Evolutionary conservation across 2,888 invertebrate species (phyloP).

Genomic region (Sialis fuliginosa): DNA sequence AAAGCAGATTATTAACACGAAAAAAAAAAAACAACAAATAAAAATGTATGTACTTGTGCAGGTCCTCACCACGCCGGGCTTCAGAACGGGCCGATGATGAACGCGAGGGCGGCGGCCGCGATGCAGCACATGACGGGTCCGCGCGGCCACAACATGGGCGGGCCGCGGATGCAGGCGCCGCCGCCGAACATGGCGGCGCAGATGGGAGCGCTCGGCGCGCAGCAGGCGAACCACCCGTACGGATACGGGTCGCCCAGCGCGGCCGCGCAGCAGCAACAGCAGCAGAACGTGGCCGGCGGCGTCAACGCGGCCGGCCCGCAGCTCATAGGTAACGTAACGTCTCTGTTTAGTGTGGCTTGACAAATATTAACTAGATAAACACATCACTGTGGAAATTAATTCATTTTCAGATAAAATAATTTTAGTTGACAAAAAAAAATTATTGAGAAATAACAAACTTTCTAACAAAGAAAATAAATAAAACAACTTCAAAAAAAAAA

Average conservation of each 20-base stretch:
- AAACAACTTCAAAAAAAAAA: no score
- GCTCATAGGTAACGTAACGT: constrained; percentile 9
- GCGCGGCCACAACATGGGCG: constrained; percentile 22
- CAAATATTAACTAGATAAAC: no score
- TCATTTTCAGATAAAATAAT: no score
- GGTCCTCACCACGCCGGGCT: constrained; percentile 33
- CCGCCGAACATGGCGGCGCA: constrained; percentile 25
- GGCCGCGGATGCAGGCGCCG: constrained; percentile 42
- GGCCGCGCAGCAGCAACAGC: no score
- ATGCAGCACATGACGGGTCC: constrained; percentile 28
- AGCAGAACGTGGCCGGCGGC: constrained; percentile 21
- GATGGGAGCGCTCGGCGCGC: constrained; percentile 12
- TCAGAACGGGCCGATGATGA: constrained; percentile 65
- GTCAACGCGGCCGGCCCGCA: constrained; percentile 17
- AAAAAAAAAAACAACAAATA: no score
- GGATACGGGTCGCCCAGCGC: constrained; percentile 36
- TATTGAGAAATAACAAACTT: no score
- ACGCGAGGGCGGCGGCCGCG: constrained; percentile 27
- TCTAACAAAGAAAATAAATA: no score
- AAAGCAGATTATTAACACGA: no score
- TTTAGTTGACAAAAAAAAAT: no score
- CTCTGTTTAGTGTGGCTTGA: no score
- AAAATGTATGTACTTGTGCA: no score
- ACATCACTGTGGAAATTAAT: no score
- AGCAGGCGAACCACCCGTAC: constrained; percentile 26